Base-by-base conservation (phyloP, 2,113 vertebrate genomes). In the Xiphophorus hellerii region DNA sequence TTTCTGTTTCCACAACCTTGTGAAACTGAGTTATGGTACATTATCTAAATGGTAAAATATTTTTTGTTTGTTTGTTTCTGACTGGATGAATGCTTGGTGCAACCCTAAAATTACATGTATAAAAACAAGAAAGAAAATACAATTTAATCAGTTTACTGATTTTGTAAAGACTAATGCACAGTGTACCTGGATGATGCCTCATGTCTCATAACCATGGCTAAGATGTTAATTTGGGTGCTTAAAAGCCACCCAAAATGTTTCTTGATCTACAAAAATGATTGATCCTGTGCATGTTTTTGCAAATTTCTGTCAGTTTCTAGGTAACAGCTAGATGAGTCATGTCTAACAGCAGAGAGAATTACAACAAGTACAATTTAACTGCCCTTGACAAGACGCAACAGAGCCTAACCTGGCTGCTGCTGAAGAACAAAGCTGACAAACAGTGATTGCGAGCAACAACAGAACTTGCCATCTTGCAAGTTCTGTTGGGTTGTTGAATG, bases 281-380 rank as follows among this genome's bases (percentile, higher is more conserved):
- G 28, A 29, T 35, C 31, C 15, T 29, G 29, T 30, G n/a, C 22
- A 20, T 67, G 69, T 33, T 35, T 74, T 62, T 66, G 63, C 28
- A 64, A 64, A 37, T 31, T 64, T 60, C n/a, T 71, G 58, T 1
- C 62, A 74, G 74, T 44, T 37, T 42, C 30, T 35, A 39, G 70
- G 66, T 63, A 51, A 72, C 71, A 60, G 20, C 60, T 20, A 75
- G 5, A 77, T 88, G 42, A 88, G 61, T 86, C 76, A 85, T 71
- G 74, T 80, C 42, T 54, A 74, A 77, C 82, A 80, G 51, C 64
- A 25, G 67, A 74, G 30, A 74, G 31, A 76, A 29, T 69, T 71
- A 71, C 48, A 66, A 71, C 29, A 76, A 76, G 80, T 60, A 35
- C 37, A 76, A 25, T 39, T 5, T 27, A 30, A 64, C 61, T 62